Conservation (phyloP, 1,140 invertebrate genomes). For the Meloidogyne exigua region DNA sequence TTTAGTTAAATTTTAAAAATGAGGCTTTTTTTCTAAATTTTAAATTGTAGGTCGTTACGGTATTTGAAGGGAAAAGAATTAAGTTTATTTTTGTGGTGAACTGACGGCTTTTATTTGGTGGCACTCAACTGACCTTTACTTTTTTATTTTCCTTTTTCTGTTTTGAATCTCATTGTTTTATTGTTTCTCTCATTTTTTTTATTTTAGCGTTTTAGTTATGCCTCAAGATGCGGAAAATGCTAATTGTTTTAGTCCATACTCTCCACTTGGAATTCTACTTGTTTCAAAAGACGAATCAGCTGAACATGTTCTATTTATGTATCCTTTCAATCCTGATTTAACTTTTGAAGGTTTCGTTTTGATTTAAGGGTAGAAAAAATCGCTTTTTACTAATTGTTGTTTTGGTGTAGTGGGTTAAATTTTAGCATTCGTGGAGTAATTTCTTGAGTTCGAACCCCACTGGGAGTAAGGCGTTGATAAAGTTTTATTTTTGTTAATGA, state of each 20-base stretch:
- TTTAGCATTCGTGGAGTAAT: no score
- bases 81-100: no score
- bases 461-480: neutral
- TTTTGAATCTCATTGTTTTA: neutral
- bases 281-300: constrained; percentile 64
- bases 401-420: neutral
- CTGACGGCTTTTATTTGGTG: no score
- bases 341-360: neutral
- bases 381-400: no score
- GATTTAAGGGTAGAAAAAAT: no score
- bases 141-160: no score
- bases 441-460: neutral
- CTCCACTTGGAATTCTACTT: constrained; percentile 63
- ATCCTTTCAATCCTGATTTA: constrained; percentile 52
- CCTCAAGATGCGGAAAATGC: neutral
- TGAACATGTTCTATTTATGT: constrained; percentile 64
- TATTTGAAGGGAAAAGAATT: neutral
- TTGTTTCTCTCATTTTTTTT: neutral
- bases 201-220: neutral
- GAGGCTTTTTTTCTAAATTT: neutral
- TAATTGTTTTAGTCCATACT: neutral
- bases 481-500: no score
- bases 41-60: neutral
- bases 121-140: no score
- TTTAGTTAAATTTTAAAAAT: neutral